Evolutionary conservation across 2,888 invertebrate genomes (phyloP).

Genomic region (Auanema freiburgensis): DNA sequence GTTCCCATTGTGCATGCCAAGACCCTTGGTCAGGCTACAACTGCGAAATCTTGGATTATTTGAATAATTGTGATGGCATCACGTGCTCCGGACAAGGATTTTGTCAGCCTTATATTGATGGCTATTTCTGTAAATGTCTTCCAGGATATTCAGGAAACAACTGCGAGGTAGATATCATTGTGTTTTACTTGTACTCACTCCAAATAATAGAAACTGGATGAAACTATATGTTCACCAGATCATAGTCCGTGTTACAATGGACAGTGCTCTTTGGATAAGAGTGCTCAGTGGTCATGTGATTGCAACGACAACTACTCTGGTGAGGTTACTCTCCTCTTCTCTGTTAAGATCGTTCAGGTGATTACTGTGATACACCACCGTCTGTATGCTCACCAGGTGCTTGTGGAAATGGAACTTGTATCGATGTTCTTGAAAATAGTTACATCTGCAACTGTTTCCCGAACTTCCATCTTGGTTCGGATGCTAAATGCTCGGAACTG

Average conservation of each 20-base stretch:
- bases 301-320: neutral
- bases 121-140: no score
- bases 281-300: neutral
- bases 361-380: neutral
- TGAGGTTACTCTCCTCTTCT: neutral
- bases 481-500: neutral
- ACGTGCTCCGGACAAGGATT: no score
- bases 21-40: no score
- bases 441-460: neutral
- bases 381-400: neutral
- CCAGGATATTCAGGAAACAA: no score
- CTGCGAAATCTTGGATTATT: no score
- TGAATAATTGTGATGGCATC: no score
- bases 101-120: no score
- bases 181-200: no score
- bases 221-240: neutral
- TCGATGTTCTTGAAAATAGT: neutral
- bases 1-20: no score
- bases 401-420: neutral
- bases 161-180: no score
- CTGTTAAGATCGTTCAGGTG: neutral
- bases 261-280: constrained; percentile 1
- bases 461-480: neutral
- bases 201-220: no score
- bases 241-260: constrained; percentile 8